Evolutionary conservation across 2,113 vertebrate genomes (phyloP).

Genomic region (Lasiurus borealis): DNA sequence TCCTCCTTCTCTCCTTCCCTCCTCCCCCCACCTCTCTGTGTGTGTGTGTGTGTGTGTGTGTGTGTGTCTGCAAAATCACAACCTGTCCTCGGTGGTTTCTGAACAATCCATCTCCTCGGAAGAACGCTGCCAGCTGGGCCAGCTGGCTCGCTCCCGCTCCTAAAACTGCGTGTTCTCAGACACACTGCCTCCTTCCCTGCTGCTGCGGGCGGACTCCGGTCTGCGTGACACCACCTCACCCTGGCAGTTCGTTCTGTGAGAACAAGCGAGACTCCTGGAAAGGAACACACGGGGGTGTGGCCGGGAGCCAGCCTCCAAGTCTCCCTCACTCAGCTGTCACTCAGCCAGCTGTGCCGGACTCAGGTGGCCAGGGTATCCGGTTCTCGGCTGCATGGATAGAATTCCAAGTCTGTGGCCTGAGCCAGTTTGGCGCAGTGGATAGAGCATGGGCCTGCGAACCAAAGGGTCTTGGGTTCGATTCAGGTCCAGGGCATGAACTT

Average conservation of each 20-base stretch:
- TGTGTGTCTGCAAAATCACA: conserved; percentile 31
- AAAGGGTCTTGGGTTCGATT: too few relatives aligned
- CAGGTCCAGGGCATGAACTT: too few relatives aligned
- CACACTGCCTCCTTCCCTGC: conserved; percentile 52
- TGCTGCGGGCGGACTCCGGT: background rate
- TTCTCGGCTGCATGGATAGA: background rate
- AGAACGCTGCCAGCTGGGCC: conserved; percentile 27
- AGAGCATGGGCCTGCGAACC: too few relatives aligned
- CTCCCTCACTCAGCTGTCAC: background rate
- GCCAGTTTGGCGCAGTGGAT: too few relatives aligned
- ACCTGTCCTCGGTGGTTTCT: conserved; percentile 41
- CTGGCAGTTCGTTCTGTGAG: background rate
- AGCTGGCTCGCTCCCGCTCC: conserved; percentile 57
- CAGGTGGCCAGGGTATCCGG: background rate
- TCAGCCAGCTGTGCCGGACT: background rate
- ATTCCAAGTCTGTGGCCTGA: background rate
- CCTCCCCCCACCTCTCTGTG: too few relatives aligned
- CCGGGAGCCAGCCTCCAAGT: background rate
- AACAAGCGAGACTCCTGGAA: conserved; percentile 23
- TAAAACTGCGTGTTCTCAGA: conserved; percentile 73
- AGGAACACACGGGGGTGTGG: background rate
- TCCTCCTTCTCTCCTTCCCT: too few relatives aligned
- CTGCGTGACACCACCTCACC: background rate
- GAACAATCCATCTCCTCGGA: conserved; percentile 59
- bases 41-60: background rate